These are phyloP conservation scores for Pararge aegeria DNA, from an alignment of 1,140 invertebrate species.

Conservation along the genomic window DNA sequence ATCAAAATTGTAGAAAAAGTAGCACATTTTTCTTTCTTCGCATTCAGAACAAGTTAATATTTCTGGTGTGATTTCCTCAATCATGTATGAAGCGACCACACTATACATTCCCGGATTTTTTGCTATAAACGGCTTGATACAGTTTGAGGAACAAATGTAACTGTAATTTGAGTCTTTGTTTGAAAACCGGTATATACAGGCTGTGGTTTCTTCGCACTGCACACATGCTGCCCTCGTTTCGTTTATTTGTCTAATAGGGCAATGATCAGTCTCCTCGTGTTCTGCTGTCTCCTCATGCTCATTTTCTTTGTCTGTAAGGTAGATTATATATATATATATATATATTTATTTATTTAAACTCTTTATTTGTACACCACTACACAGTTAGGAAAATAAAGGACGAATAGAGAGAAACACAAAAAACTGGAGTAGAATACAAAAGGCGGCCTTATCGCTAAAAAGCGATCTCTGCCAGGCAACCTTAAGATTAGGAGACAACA, in stretches of 20 bases:
- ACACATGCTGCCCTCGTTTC: constrained; percentile 53
- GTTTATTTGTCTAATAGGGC: constrained; percentile 55
- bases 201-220: constrained; percentile 47
- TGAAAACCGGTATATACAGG: constrained; percentile 47
- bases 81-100: constrained; percentile 52
- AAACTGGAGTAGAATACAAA: no score
- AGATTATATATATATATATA: constrained; percentile 13
- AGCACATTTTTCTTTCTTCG: constrained; percentile 73
- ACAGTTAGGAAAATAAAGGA: no score
- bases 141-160: constrained; percentile 58
- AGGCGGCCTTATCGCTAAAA: no score
- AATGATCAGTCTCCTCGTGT: constrained; percentile 39
- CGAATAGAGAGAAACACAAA: no score
- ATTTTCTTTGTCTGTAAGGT: constrained; percentile 63
- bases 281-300: constrained; percentile 52
- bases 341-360: neutral
- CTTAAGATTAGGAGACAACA: no score
- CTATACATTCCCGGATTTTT: constrained; percentile 49
- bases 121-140: constrained; percentile 47
- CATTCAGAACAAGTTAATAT: constrained; percentile 67
- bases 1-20: constrained; percentile 80
- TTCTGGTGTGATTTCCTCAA: constrained; percentile 65
- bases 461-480: no score
- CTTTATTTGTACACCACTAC: no score
- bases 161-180: constrained; percentile 48